Base-by-base conservation (phyloP, 2,113 vertebrate genomes). In the Tylochromis polylepis region DNA sequence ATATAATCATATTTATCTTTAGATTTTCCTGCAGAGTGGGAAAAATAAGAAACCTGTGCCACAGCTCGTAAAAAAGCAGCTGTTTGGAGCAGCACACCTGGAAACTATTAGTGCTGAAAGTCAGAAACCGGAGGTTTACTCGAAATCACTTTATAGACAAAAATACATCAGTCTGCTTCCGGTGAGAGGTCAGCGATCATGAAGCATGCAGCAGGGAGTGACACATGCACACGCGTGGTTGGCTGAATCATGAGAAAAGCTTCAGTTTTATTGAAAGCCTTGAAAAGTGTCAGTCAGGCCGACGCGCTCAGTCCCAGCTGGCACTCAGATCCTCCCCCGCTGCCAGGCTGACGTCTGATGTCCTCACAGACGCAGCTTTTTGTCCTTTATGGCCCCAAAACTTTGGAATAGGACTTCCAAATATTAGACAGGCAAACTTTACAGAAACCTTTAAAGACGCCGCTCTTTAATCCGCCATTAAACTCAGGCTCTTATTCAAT, bases 311-410 rank as follows among this genome's bases (percentile, higher is more conserved):
- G 10, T 31, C 70, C 43, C 70, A 51, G 70, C 43, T 29, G 24
- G 5, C 41, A 18, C 41, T 49, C 67, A 0, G 15, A 72, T 49
- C 41, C 41, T 51, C 16, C 24, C 46, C 70, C 6, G 3, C 43
- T 7, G 43, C 27, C 62, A 31, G 22, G 24, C n/a, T 2, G 5
- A 27, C 22, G 8, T 11, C 16, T 8, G 18, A 18, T 2, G 3
- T 51, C 43, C 70, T 29, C 43, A 29, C 24, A 29, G 43, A 46
- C 3, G 41, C 67, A 72, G 67, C 5, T 11, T 27, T 29, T 7
- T 75, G 41, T 3, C 10, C 0, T 11, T 75, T 75, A 49, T 29
- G 41, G 0, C 1, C 18, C 67, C 67, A 65, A 75, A 75, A 46
- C 67, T 6, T 72, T 49, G 41, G 15, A 49, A 10, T 16, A 51